Evolutionary conservation across 2,888 invertebrate genomes (phyloP).

Genomic region (Synergus japonicus): DNA sequence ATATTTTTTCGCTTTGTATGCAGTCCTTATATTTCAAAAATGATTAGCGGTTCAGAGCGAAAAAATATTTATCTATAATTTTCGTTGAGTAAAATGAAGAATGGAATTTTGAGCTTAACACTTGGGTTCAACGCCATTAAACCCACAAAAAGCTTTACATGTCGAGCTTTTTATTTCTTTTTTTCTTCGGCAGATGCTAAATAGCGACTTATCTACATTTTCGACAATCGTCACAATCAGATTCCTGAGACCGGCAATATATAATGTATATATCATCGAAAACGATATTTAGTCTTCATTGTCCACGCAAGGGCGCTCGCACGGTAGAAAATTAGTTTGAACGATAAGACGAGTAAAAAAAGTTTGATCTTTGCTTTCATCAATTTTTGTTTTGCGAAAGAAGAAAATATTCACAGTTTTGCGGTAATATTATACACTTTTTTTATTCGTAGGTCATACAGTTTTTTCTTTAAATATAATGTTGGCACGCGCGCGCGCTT

Average conservation of each 20-base stretch:
- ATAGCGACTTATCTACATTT: conserved; percentile 30
- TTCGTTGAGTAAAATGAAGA: no score
- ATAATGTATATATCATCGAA: conserved; percentile 24
- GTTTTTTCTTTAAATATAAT: conserved; percentile 1
- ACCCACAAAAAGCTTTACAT: background rate
- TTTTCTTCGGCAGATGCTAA: conserved; percentile 15
- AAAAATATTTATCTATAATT: no score
- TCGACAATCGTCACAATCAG: conserved; percentile 35
- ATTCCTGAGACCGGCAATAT: conserved; percentile 38
- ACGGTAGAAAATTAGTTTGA: conserved; percentile 29
- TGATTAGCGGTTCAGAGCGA: no score
- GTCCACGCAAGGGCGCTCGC: conserved; percentile 39
- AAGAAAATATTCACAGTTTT: conserved; percentile 39
- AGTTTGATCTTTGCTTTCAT: conserved; percentile 35
- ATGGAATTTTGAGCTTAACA: no score
- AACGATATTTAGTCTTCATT: conserved; percentile 36
- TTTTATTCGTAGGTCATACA: conserved; percentile 26
- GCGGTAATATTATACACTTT: conserved; percentile 21
- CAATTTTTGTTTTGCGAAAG: conserved; percentile 12
- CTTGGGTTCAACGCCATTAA: background rate
- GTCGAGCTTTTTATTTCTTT: no score
- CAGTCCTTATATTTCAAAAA: no score
- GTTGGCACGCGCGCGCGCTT: conserved; percentile 36
- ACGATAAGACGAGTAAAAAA: conserved; percentile 39
- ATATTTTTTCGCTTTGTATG: no score